phyloP scores from a whole-genome alignment of 1,140 invertebrate genomes.

The Drosophila varians region DNA sequence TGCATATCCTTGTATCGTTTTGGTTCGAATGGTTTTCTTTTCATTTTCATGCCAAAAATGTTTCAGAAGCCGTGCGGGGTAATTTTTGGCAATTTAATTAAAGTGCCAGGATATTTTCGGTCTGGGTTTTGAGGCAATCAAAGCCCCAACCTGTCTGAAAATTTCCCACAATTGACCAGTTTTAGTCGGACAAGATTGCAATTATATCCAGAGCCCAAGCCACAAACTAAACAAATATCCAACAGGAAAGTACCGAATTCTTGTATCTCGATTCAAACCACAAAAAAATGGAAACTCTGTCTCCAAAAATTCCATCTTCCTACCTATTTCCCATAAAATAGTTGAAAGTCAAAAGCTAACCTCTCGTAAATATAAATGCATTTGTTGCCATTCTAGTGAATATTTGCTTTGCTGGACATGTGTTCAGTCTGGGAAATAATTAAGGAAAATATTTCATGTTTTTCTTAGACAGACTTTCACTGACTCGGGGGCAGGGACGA shows the following conservation, averaged over 20 bases:
- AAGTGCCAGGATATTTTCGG: constrained; percentile 20
- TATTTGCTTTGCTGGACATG: constrained; percentile 19
- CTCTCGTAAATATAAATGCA: constrained; percentile 1
- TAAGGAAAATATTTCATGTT: constrained; percentile 57
- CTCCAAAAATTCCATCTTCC: too few relatives aligned
- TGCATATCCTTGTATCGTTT: background rate
- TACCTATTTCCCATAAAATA: background rate
- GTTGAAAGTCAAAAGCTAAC: constrained; percentile 8
- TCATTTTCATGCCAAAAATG: background rate
- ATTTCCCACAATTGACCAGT: constrained; percentile 30
- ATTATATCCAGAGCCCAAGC: constrained; percentile 30
- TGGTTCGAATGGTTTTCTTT: background rate
- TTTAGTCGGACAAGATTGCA: background rate
- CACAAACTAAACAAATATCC: constrained; percentile 54
- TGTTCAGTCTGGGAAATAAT: constrained; percentile 48
- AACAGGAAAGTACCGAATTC: background rate
- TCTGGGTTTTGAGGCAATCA: constrained; percentile 13
- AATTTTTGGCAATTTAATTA: constrained; percentile 35
- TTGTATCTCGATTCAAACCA: constrained; percentile 22
- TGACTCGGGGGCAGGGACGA: background rate
- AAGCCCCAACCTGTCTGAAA: constrained; percentile 7
- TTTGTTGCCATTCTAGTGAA: constrained; percentile 14
- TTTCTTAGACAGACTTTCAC: constrained; percentile 18
- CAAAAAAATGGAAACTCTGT: constrained; percentile 3
- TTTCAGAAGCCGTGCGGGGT: background rate